phyloP scores from a whole-genome alignment of 2,797 vertebrate genomes.

The Eutrigla gurnardus region DNA sequence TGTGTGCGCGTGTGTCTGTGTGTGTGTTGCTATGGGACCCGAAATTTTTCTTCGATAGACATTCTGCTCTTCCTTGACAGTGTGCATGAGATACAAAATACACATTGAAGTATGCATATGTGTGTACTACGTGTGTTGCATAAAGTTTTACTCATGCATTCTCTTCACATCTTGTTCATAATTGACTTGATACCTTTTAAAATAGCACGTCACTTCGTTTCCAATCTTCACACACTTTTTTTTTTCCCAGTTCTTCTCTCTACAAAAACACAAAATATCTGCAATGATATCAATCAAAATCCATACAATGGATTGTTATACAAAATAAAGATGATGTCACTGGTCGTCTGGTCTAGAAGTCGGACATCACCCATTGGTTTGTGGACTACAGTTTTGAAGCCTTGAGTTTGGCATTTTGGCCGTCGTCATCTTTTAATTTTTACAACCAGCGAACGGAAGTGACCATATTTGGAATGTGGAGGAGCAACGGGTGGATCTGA shows the following conservation, averaged over 20 bases:
- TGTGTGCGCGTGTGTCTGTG: slow-evolving; percentile 8
- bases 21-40: slow-evolving; percentile 42
- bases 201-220: background rate
- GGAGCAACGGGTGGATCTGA: too few relatives aligned
- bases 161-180: slow-evolving; percentile 7
- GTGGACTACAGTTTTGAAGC: too few relatives aligned
- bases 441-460: too few relatives aligned
- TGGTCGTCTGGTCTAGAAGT: too few relatives aligned
- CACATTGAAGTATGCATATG: background rate
- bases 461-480: too few relatives aligned
- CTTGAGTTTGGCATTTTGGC: too few relatives aligned
- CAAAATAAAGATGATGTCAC: too few relatives aligned
- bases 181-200: slow-evolving; percentile 9
- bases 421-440: too few relatives aligned
- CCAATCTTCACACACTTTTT: background rate
- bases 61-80: slow-evolving; percentile 24
- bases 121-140: slow-evolving; percentile 6
- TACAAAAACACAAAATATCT: background rate
- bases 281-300: background rate
- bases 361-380: too few relatives aligned
- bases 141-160: slow-evolving; percentile 27
- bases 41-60: slow-evolving; percentile 43
- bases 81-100: background rate
- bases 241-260: too few relatives aligned
- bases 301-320: too few relatives aligned